Evolutionary conservation across 2,888 invertebrate genomes (phyloP).

Genomic region (Cantharis rustica): DNA sequence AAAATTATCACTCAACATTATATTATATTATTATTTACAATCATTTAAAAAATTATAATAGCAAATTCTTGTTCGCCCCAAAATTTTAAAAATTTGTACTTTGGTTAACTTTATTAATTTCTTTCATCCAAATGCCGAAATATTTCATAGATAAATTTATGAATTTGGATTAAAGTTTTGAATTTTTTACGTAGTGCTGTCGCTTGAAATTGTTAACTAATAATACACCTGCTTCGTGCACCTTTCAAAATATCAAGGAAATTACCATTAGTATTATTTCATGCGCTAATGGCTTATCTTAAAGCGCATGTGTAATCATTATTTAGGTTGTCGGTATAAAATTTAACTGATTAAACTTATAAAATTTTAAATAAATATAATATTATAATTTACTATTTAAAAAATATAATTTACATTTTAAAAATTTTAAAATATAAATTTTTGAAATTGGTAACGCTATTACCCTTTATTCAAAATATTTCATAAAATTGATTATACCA

Average conservation of each 20-base stretch:
- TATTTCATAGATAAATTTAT: background rate
- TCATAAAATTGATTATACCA: no score
- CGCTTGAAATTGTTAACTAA: conserved; percentile 7
- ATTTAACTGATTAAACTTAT: background rate
- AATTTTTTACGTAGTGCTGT: conserved; percentile 11
- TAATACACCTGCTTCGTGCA: conserved; percentile 13
- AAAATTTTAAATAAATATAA: conserved; percentile 31
- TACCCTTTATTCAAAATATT: background rate
- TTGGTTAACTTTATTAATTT: background rate
- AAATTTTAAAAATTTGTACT: background rate
- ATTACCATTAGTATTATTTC: conserved; percentile 4
- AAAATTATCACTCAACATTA: conserved; percentile 14
- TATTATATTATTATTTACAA: background rate
- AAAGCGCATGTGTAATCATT: background rate
- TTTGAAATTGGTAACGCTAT: conserved; percentile 37
- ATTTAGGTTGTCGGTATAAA: background rate
- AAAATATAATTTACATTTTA: no score
- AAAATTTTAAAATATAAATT: conserved; percentile 36
- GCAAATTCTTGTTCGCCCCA: background rate
- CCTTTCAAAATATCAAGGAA: conserved; percentile 17
- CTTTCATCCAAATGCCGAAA: background rate
- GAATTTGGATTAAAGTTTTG: conserved; percentile 22
- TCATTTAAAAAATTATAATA: background rate
- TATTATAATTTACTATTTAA: conserved; percentile 36
- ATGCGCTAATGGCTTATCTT: background rate